Evolutionary conservation across 2,888 invertebrate species (phyloP).

Genomic region (Dasypogon diadema): DNA sequence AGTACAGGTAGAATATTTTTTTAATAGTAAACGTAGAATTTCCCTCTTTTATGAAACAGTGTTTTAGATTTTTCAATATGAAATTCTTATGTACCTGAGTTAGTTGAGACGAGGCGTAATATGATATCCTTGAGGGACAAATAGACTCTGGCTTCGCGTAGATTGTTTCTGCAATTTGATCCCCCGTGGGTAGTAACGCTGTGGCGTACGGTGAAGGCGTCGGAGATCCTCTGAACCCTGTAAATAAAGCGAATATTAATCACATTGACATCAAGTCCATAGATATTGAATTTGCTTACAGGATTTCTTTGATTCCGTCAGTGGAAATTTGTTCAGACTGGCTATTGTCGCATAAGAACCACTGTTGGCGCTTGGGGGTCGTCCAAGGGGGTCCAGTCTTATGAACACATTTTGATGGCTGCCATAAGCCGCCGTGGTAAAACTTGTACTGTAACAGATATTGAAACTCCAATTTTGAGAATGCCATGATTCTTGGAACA

Average conservation of each 20-base stretch:
- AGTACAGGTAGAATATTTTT: too few relatives aligned
- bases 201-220: conserved; percentile 82
- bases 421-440: conserved; percentile 81
- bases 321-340: conserved; percentile 81
- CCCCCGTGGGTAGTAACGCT: conserved; percentile 72
- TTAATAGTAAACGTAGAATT: too few relatives aligned
- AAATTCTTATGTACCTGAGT: too few relatives aligned
- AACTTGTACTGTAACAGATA: conserved; percentile 74
- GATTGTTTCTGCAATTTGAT: conserved; percentile 67
- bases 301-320: conserved; percentile 68
- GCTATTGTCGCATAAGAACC: conserved; percentile 88
- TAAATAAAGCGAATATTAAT: conserved; percentile 51
- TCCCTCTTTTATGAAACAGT: too few relatives aligned
- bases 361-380: conserved; percentile 81
- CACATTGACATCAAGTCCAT: neutral
- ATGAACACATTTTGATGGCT: conserved; percentile 83
- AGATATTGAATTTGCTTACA: conserved; percentile 65
- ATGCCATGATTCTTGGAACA: neutral
- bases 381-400: conserved; percentile 77
- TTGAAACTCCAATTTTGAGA: conserved; percentile 1
- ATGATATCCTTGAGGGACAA: conserved; percentile 73
- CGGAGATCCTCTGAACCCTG: conserved; percentile 67
- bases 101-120: conserved; percentile 80
- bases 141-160: conserved; percentile 75
- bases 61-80: too few relatives aligned